phyloP scores from a whole-genome alignment of 92 coral and sea anemone genomes.

The Phenganax marumi region DNA sequence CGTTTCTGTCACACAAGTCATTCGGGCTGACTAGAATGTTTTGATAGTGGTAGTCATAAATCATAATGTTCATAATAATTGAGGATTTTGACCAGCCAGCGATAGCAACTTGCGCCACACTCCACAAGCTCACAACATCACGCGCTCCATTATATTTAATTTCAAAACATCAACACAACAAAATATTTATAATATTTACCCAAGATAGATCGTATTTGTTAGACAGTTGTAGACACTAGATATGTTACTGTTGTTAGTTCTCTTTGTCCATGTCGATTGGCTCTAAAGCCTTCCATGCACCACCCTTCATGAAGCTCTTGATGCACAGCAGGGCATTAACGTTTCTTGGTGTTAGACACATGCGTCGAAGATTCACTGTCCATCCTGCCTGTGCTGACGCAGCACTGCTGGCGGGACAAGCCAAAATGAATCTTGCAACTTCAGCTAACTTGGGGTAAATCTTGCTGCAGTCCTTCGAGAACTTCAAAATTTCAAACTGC shows the following conservation, averaged over 20 bases:
- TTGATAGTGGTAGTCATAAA: slow-evolving; percentile 1
- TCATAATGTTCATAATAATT: not conserved
- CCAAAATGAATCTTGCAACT: slow-evolving; percentile 10
- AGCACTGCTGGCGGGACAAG: slow-evolving; percentile 24
- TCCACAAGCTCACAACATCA: too few species aligned
- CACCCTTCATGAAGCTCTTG: not conserved
- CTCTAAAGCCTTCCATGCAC: slow-evolving; percentile 7
- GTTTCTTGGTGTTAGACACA: not conserved
- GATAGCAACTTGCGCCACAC: too few species aligned
- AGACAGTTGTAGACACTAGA: too few species aligned
- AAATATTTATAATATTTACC: too few species aligned
- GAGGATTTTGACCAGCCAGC: too few species aligned
- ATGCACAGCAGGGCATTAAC: not conserved
- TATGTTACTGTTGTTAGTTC: too few species aligned
- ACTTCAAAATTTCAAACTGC: slow-evolving; percentile 7
- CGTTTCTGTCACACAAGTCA: not conserved
- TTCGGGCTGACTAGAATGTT: not conserved
- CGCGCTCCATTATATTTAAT: too few species aligned
- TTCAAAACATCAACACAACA: too few species aligned
- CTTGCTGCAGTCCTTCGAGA: not conserved
- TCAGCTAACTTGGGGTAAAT: slow-evolving; percentile 20
- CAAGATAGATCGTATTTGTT: too few species aligned
- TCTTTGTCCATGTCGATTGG: too few species aligned
- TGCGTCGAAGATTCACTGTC: slow-evolving; percentile 18
- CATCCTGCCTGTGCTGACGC: slow-evolving; percentile 18